Percentiles rank a stretch among this genome's conserved stretches.
phyloP scores from a whole-genome alignment of 1,140 invertebrate species.

The Calephelis nemesis region DNA sequence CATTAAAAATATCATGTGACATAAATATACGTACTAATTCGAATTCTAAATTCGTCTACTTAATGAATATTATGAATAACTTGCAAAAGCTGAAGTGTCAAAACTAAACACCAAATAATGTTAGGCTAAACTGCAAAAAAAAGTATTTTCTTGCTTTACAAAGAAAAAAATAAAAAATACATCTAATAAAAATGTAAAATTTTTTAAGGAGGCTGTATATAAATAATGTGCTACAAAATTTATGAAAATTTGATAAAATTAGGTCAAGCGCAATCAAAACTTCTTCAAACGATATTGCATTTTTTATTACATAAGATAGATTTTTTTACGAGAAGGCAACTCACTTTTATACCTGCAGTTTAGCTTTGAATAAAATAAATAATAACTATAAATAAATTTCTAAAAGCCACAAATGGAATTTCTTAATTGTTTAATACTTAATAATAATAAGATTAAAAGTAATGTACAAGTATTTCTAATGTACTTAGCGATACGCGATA shows the following conservation, averaged over 20 bases:
- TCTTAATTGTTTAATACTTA: background rate
- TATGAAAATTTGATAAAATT: too few relatives aligned
- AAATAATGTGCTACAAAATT: too few relatives aligned
- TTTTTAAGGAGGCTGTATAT: too few relatives aligned
- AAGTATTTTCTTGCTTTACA: background rate
- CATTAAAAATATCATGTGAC: slow-evolving; percentile 4
- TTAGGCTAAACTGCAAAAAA: background rate
- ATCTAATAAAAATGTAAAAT: too few relatives aligned
- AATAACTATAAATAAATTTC: background rate
- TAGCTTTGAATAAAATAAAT: background rate
- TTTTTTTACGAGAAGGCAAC: too few relatives aligned
- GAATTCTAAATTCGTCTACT: slow-evolving; percentile 14
- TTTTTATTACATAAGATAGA: too few relatives aligned
- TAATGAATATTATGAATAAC: slow-evolving; percentile 5
- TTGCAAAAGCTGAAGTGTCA: background rate
- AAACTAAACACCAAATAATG: background rate
- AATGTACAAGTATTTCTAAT: background rate
- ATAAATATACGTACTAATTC: background rate
- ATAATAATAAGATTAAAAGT: background rate
- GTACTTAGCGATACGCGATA: slow-evolving; percentile 14
- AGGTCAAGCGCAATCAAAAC: too few relatives aligned
- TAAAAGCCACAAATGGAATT: too few relatives aligned
- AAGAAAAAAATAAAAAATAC: too few relatives aligned
- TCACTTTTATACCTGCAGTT: background rate
- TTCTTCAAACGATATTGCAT: too few relatives aligned